Evolutionary conservation across 2,888 invertebrate species (phyloP).

Genomic region (Ypsolopha sequella): DNA sequence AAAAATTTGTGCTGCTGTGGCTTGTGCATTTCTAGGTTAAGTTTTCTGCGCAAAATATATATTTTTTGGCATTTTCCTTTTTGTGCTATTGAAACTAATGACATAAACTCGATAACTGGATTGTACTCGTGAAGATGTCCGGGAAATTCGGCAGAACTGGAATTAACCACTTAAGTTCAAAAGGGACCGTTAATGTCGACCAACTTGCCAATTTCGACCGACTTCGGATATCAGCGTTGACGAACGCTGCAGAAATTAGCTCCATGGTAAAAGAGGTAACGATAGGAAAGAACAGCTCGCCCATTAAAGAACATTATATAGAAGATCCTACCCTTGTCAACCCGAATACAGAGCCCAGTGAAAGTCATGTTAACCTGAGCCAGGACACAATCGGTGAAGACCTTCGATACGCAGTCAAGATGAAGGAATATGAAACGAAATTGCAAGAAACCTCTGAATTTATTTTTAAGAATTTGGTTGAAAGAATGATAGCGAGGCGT

Average conservation of each 20-base stretch:
- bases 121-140: too few species aligned
- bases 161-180: too few species aligned
- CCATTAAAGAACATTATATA: constrained; percentile 18
- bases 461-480: constrained; percentile 39
- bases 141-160: too few species aligned
- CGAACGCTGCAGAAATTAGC: constrained; percentile 68
- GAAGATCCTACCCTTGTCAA: constrained; percentile 14
- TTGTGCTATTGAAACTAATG: too few species aligned
- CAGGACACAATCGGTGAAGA: constrained; percentile 45
- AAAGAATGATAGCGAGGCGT: constrained; percentile 41
- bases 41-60: too few species aligned
- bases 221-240: constrained; percentile 70
- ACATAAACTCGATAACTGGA: too few species aligned
- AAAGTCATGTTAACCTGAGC: constrained; percentile 25
- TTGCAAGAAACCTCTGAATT: constrained; percentile 35
- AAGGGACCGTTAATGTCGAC: too few species aligned
- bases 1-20: too few species aligned
- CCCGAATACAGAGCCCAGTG: constrained; percentile 11
- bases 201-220: constrained; percentile 48
- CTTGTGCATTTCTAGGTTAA: too few species aligned
- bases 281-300: constrained; percentile 51
- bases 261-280: constrained; percentile 63
- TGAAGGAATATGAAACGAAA: constrained; percentile 40
- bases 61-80: too few species aligned
- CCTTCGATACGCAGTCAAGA: constrained; percentile 38